A percentile compares a stretch with the other conserved stretches of the same genome.
These are phyloP conservation scores for Haemorhous mexicanus DNA, from an alignment of 2,113 vertebrate genomes.

Conservation along the genomic window DNA sequence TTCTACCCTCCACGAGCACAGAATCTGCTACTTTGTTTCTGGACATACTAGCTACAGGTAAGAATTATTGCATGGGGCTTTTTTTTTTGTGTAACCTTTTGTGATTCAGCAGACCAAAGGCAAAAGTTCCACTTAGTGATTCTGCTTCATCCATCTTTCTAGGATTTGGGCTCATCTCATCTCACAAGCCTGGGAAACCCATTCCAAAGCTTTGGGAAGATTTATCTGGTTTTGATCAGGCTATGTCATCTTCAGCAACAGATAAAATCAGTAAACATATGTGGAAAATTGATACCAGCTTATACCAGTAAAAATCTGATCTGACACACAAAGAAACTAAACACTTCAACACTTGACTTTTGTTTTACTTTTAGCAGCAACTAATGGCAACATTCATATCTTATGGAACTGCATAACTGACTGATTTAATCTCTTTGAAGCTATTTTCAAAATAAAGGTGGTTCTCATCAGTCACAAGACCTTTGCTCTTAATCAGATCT, in stretches of 20 bases:
- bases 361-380: neutral
- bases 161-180: neutral
- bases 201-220: neutral
- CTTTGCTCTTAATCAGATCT: neutral
- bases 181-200: neutral
- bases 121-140: neutral
- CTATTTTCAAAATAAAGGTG: neutral
- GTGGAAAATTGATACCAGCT: conserved; percentile 10
- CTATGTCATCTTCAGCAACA: neutral
- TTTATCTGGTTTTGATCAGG: neutral
- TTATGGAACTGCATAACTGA: neutral
- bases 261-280: neutral
- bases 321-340: neutral
- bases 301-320: neutral
- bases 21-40: neutral
- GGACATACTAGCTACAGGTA: neutral
- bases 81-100: neutral
- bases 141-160: neutral
- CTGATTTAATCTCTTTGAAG: neutral
- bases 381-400: neutral
- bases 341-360: neutral
- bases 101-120: neutral
- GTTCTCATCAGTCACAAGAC: neutral
- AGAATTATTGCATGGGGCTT: neutral
- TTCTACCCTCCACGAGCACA: neutral